A percentile compares a stretch with the other conserved stretches of the same genome.
Conservation (phyloP, 2,113 vertebrate genomes). For the Physeter macrocephalus region DNA sequence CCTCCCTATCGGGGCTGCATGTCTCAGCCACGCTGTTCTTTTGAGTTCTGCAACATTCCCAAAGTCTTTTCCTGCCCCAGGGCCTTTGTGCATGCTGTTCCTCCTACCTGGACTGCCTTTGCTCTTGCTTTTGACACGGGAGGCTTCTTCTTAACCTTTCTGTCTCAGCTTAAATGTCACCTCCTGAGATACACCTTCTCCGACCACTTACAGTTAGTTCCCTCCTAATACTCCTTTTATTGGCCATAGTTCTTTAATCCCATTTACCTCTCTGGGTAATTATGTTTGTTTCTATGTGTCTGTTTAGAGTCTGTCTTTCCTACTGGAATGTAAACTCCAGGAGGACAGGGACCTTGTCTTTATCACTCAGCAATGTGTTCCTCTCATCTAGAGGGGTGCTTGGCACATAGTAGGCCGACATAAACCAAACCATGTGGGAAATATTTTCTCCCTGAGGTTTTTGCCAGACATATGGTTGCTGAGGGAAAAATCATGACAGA, state of each 20-base stretch:
- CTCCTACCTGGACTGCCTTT: background rate
- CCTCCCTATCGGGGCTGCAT: background rate
- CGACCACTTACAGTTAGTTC: background rate
- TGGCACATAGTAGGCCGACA: conserved; percentile 65
- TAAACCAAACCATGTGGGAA: conserved; percentile 62
- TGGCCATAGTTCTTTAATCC: background rate
- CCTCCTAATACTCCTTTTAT: background rate
- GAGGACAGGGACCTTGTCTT: conserved; percentile 43
- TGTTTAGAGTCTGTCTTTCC: background rate
- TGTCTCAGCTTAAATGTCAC: background rate
- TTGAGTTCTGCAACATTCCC: conserved; percentile 15
- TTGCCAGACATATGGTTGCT: conserved; percentile 65
- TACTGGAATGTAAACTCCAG: conserved; percentile 29
- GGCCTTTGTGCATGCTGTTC: conserved; percentile 36
- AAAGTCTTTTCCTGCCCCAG: conserved; percentile 34
- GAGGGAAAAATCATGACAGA: conserved; percentile 52
- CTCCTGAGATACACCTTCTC: background rate
- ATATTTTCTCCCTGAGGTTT: conserved; percentile 49
- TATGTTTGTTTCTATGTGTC: background rate
- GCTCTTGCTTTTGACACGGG: background rate
- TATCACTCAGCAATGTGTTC: background rate
- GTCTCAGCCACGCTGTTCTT: background rate
- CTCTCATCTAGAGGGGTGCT: conserved; percentile 1
- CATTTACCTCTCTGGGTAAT: background rate
- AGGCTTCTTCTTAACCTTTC: background rate